A percentile compares a stretch with the other conserved stretches of the same genome.
These are phyloP conservation scores for Litocranius walleri DNA, from an alignment of 2,113 vertebrate genomes.

Conservation along the genomic window DNA sequence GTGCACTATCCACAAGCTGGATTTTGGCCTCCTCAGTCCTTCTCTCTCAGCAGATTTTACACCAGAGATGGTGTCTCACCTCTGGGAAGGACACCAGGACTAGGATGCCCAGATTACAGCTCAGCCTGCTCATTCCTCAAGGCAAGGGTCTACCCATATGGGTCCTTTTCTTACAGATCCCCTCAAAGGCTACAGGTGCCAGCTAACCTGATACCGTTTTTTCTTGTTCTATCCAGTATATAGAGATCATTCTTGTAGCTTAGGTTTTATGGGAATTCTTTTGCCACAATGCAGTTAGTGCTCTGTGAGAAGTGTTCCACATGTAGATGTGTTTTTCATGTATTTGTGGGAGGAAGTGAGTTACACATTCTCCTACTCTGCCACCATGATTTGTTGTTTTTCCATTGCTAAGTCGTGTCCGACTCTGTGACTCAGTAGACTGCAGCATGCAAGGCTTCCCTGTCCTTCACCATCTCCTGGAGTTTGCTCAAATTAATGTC, in stretches of 20 bases:
- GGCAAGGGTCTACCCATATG: not conserved
- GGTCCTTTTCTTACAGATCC: not conserved
- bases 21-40: not conserved
- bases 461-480: not conserved
- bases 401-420: not conserved
- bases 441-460: not conserved
- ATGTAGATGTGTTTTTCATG: not conserved
- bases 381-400: not conserved
- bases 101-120: not conserved
- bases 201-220: not conserved
- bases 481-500: not conserved
- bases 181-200: not conserved
- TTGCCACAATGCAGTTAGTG: not conserved
- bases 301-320: not conserved
- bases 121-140: not conserved
- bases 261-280: not conserved
- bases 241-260: not conserved
- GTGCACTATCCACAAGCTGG: not conserved
- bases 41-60: not conserved
- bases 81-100: no score
- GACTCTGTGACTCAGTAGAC: not conserved
- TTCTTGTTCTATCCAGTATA: not conserved
- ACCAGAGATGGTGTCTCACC: not conserved
- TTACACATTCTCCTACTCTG: not conserved
- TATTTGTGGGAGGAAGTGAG: not conserved